Evolutionary conservation across 2,113 vertebrate species (phyloP).

Genomic region (Naja naja): DNA sequence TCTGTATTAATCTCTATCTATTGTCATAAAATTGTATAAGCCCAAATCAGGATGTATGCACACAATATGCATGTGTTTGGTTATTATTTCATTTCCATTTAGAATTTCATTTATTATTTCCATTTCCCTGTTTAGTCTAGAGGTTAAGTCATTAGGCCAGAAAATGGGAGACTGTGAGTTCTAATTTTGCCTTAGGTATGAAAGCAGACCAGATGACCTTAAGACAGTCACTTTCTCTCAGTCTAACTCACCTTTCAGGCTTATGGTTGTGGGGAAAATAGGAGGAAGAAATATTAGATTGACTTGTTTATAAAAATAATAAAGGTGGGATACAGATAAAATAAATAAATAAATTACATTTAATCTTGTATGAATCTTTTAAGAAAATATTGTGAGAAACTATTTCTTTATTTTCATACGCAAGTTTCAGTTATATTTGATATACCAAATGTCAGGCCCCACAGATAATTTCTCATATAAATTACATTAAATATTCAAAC

Average conservation of each 20-base stretch:
- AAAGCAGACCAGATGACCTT: not conserved
- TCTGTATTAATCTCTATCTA: not conserved
- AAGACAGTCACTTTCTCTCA: not conserved
- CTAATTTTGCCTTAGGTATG: not conserved
- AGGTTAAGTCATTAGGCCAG: no score
- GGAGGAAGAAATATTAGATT: not conserved
- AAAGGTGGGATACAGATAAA: not conserved
- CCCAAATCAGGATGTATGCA: not conserved
- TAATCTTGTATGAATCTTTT: not conserved
- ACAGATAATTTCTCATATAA: not conserved
- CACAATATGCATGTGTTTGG: not conserved
- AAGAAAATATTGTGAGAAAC: not conserved
- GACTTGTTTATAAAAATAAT: not conserved
- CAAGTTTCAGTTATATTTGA: not conserved
- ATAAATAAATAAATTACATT: not conserved
- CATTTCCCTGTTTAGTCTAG: not conserved
- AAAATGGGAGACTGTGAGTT: not conserved
- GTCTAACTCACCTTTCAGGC: not conserved
- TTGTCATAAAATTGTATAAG: not conserved
- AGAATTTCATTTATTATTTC: not conserved
- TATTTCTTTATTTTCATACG: not conserved
- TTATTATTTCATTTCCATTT: not conserved
- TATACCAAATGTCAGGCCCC: not conserved
- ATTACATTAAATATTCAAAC: not conserved
- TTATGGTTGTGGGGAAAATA: not conserved